Evolutionary conservation across 2,113 vertebrate genomes (phyloP).

Genomic region (Scomber colias): DNA sequence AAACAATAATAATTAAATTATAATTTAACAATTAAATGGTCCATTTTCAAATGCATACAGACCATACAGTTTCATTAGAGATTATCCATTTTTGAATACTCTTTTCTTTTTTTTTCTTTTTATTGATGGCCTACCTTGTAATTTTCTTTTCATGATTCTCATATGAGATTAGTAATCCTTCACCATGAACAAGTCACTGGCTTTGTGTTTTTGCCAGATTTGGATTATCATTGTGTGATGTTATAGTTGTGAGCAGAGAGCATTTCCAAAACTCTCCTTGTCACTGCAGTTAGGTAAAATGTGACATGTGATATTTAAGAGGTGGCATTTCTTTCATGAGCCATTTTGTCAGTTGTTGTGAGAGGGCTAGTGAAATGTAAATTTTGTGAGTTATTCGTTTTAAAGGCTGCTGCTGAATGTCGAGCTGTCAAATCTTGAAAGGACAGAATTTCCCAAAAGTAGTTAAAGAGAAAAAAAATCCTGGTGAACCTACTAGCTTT

Average conservation of each 20-base stretch:
- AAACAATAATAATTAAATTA: background rate
- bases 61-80: background rate
- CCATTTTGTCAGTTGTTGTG: background rate
- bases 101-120: too few species aligned
- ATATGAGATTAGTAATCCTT: background rate
- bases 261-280: background rate
- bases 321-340: too few species aligned
- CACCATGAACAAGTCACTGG: background rate
- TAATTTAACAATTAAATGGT: slow-evolving; percentile 14
- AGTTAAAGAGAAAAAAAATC: background rate
- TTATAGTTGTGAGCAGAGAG: background rate
- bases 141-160: background rate
- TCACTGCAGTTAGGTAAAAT: slow-evolving; percentile 21
- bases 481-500: background rate
- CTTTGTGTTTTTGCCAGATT: slow-evolving; percentile 12
- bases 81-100: too few species aligned
- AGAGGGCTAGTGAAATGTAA: background rate
- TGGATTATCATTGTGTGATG: background rate
- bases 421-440: background rate
- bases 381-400: background rate
- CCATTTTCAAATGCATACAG: background rate
- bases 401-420: background rate
- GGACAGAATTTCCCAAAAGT: background rate
- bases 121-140: background rate
- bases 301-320: slow-evolving; percentile 12